These are phyloP conservation scores for Dendrolimus houi DNA, from an alignment of 2,888 invertebrate species.

Conservation along the genomic window DNA sequence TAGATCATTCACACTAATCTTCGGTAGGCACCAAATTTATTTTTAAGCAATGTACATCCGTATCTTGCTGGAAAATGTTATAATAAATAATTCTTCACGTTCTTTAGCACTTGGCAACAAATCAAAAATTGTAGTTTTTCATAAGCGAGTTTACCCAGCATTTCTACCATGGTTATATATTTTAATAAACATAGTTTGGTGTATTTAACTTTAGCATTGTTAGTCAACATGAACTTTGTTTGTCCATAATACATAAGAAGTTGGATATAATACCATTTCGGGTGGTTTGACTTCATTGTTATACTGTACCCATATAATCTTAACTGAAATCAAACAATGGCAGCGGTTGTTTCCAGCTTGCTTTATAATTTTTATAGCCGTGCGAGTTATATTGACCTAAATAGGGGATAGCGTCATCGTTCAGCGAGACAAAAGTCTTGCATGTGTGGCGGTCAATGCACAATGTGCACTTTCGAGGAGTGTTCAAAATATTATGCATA, in stretches of 20 bases:
- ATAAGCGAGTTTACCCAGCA: too few species aligned
- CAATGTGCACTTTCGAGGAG: constrained; percentile 5
- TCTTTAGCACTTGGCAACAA: constrained; percentile 22
- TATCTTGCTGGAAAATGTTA: constrained; percentile 4
- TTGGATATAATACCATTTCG: not conserved
- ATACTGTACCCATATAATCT: not conserved
- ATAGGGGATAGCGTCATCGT: constrained; percentile 61
- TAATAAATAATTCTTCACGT: constrained; percentile 18
- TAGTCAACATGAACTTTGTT: too few species aligned
- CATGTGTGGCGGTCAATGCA: constrained; percentile 48
- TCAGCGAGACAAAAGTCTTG: constrained; percentile 36
- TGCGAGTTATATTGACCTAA: constrained; percentile 62
- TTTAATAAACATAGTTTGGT: too few species aligned
- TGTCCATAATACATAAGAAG: too few species aligned
- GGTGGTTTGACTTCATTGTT: not conserved
- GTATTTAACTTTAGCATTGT: too few species aligned
- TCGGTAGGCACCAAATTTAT: not conserved
- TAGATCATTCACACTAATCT: not conserved
- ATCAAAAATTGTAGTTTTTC: constrained; percentile 21
- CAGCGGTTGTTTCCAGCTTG: not conserved
- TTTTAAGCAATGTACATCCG: not conserved
- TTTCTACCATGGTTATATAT: too few species aligned
- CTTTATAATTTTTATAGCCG: constrained; percentile 54
- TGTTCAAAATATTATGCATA: not conserved
- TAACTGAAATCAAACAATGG: not conserved